Evolutionary conservation across 2,113 vertebrate species (phyloP), one percentile per base, ranked within the genome.

Genomic region (Tachycineta bicolor): DNA sequence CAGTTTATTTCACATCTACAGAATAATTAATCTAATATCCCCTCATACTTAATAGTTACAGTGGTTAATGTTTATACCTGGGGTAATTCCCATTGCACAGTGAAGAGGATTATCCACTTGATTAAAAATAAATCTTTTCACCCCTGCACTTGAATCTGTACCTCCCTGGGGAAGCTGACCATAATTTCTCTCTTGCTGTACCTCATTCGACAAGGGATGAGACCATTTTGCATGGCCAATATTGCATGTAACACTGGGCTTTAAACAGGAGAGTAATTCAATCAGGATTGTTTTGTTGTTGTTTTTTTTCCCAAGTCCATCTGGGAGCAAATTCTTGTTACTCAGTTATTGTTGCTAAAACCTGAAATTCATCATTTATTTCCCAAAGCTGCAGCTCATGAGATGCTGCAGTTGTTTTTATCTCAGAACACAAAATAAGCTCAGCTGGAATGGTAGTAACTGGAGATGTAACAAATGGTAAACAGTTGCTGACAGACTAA

Each of bases 81-180:
- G 93, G 79, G 85, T 96, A 96, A 96, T 93, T 96, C 88, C 84
- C 93, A 87, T 62, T 75, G 73, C 94, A 87, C 76, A 92, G 64
- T 46, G 88, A 90, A 87, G 88, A 93, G 83, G 90, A 95, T 96
- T 95, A 96, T 90, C 88, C 83, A 96, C 96, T 96, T 94, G 94
- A 95, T 96, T 96, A 97, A 97, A 96, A 96, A 96, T 95, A 96
- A 96, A 96, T 97, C 96, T 96, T 97, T 96, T 96, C 85, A 96
- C 96, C 88, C 60, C 79, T 91, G 79, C 79, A 87, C 64, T 96
- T 83, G 83, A 94, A 92, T 95, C 80, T 90, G 52, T 50, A 83
- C 60, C 52, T 95, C 96, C 75, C 79, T 89, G 71, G 73, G 79
- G 96, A 97, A 93, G 80, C 52, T 95, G 96, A 95, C 93, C 94